Conservation (phyloP, 1,140 invertebrate species). For the Cecropterus lyciades region DNA sequence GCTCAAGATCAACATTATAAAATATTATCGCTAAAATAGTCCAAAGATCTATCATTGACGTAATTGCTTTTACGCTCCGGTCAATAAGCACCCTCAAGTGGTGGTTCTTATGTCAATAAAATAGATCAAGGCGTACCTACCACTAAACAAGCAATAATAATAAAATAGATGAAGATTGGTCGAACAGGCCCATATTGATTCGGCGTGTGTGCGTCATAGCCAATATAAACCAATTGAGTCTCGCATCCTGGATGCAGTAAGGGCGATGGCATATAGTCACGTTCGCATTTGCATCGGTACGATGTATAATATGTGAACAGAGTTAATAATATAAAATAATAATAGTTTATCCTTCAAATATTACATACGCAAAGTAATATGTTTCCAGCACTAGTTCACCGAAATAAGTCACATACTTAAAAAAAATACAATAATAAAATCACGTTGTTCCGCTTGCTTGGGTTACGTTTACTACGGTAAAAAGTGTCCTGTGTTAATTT, state of each 20-base stretch:
- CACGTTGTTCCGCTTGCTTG: too few relatives aligned
- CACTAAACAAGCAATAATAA: constrained; percentile 35
- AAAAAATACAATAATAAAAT: too few relatives aligned
- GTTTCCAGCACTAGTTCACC: too few relatives aligned
- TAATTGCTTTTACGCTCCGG: background rate
- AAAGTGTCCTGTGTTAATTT: too few relatives aligned
- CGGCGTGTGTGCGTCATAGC: constrained; percentile 55
- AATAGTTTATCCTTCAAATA: too few relatives aligned
- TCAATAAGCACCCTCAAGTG: constrained; percentile 17
- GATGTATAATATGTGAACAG: background rate
- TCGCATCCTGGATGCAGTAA: constrained; percentile 50
- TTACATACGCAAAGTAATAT: too few relatives aligned
- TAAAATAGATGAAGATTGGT: constrained; percentile 55
- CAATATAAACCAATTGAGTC: constrained; percentile 71
- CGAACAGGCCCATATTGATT: constrained; percentile 51
- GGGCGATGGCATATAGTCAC: constrained; percentile 11
- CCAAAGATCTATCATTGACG: constrained; percentile 1
- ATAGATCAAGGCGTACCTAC: constrained; percentile 19
- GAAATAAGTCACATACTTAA: too few relatives aligned
- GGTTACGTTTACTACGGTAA: too few relatives aligned
- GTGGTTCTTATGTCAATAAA: constrained; percentile 28
- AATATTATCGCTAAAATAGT: background rate
- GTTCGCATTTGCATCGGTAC: constrained; percentile 11
- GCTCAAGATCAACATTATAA: too few relatives aligned
- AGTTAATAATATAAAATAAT: background rate